Conservation (phyloP, 1,140 invertebrate genomes). For the Epicauta chinensis region DNA sequence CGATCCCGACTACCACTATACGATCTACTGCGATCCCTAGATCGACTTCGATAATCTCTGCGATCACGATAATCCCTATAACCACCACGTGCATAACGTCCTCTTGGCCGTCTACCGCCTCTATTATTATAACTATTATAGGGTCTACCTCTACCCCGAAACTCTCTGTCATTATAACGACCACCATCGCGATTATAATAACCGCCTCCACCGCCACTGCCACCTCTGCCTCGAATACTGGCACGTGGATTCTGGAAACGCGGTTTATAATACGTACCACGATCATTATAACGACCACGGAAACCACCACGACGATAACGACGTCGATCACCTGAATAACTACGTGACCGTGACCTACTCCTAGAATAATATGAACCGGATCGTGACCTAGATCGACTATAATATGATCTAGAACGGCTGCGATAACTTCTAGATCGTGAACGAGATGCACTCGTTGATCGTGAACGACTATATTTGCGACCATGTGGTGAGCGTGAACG, state of each 20-base stretch:
- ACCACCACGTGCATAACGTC: constrained; percentile 40
- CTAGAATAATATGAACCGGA: constrained; percentile 53
- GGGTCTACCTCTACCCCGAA: constrained; percentile 33
- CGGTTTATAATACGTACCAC: constrained; percentile 69
- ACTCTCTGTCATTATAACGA: constrained; percentile 49
- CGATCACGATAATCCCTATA: constrained; percentile 61
- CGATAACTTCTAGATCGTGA: constrained; percentile 40
- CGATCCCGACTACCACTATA: constrained; percentile 42
- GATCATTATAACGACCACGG: constrained; percentile 55
- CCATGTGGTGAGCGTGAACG: constrained; percentile 30
- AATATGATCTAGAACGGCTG: constrained; percentile 42
- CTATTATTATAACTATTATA: constrained; percentile 40
- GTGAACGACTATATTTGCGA: constrained; percentile 32
- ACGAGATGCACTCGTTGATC: constrained; percentile 35
- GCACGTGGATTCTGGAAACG: constrained; percentile 55
- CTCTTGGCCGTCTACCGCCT: constrained; percentile 31
- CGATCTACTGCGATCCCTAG: constrained; percentile 40
- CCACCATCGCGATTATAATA: constrained; percentile 49
- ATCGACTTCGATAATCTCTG: constrained; percentile 44
- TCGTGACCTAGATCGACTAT: constrained; percentile 43
- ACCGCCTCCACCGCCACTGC: constrained; percentile 45
- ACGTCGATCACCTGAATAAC: constrained; percentile 55
- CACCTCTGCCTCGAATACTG: constrained; percentile 47
- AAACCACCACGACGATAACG: constrained; percentile 46
- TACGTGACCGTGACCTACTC: constrained; percentile 56